Conservation (phyloP, 2,797 vertebrate species). For the Acanthornis magna region DNA sequence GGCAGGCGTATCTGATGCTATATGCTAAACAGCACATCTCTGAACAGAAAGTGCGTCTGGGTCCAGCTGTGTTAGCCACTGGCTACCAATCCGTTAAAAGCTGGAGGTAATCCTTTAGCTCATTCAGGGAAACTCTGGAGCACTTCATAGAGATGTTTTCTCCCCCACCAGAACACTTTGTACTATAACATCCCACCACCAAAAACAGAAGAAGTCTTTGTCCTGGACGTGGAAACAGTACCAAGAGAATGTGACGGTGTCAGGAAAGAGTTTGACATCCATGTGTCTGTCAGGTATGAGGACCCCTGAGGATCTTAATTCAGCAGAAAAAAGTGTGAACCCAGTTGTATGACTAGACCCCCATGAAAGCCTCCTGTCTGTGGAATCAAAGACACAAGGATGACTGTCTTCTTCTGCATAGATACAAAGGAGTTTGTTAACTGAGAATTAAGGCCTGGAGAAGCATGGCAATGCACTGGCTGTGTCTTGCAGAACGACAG, state of each 20-base stretch:
- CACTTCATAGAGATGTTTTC: not conserved
- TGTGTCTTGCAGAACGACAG: not conserved
- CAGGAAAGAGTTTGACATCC: slow-evolving; percentile 20
- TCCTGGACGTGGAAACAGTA: slow-evolving; percentile 42
- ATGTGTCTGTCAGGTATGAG: slow-evolving; percentile 48
- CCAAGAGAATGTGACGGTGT: slow-evolving; percentile 2
- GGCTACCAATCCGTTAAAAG: not conserved
- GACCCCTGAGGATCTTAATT: not conserved
- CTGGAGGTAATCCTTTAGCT: not conserved
- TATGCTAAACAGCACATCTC: not conserved
- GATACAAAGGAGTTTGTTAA: not conserved
- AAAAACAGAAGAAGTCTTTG: slow-evolving; percentile 44
- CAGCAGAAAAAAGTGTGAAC: not conserved
- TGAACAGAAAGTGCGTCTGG: not conserved
- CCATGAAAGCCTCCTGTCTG: not conserved
- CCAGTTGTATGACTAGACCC: not conserved
- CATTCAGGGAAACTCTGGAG: not conserved
- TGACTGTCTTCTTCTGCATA: not conserved
- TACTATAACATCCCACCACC: slow-evolving; percentile 65
- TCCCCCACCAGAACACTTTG: slow-evolving; percentile 36
- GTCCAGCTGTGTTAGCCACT: not conserved
- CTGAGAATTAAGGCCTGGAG: not conserved
- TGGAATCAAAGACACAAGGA: not conserved
- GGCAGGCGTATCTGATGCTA: not conserved
- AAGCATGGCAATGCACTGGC: not conserved